phyloP scores from a whole-genome alignment of 2,888 invertebrate species.

The Ypsolopha sequella region DNA sequence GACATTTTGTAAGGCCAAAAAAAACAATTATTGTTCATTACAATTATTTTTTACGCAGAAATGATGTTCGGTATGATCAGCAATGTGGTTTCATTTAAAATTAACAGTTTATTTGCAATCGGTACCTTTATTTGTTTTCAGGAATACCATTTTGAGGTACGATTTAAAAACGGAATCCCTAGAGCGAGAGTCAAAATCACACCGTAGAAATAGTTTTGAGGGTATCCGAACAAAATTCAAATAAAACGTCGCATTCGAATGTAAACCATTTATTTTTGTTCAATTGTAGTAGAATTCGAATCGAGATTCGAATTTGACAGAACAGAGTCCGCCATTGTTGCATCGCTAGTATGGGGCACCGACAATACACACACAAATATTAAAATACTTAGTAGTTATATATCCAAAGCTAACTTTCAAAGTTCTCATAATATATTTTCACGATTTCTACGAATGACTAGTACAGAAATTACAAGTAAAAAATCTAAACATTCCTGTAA shows the following conservation, averaged over 20 bases:
- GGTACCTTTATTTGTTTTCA: too few relatives aligned
- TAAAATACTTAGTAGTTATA: slow-evolving; percentile 23
- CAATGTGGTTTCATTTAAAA: too few relatives aligned
- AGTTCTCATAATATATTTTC: slow-evolving; percentile 26
- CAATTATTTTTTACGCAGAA: too few relatives aligned
- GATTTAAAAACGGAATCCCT: too few relatives aligned
- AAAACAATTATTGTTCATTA: too few relatives aligned
- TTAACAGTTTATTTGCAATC: too few relatives aligned
- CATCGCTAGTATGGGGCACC: not conserved
- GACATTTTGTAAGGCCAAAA: too few relatives aligned
- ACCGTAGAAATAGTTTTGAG: too few relatives aligned
- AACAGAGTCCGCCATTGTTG: not conserved
- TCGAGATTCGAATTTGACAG: not conserved
- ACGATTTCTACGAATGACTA: slow-evolving; percentile 40
- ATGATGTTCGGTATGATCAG: too few relatives aligned
- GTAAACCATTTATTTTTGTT: slow-evolving; percentile 50
- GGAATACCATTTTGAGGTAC: too few relatives aligned
- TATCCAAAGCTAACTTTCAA: slow-evolving; percentile 40
- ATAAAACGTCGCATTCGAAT: slow-evolving; percentile 24
- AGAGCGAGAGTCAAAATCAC: too few relatives aligned
- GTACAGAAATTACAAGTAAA: slow-evolving; percentile 22
- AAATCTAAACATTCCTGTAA: slow-evolving; percentile 35
- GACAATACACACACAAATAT: slow-evolving; percentile 1
- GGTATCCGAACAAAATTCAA: slow-evolving; percentile 10
- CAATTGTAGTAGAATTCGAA: slow-evolving; percentile 6